Evolutionary conservation across 2,113 vertebrate genomes (phyloP), one percentile per base, ranked within the genome.

Genomic region (Speoplatyrhinus poulsoni): DNA sequence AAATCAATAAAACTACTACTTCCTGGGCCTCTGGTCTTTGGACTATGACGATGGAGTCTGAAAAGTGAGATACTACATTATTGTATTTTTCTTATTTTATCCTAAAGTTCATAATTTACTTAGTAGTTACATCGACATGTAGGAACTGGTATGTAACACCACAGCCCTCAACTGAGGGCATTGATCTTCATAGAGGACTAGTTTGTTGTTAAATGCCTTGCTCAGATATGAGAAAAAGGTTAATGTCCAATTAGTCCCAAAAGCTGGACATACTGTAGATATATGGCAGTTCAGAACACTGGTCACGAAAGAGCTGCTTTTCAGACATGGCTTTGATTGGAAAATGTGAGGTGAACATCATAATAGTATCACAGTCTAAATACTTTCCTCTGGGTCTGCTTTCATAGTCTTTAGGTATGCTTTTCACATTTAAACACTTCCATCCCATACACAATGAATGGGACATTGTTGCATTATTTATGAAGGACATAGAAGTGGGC

Each of bases 381-480:
- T 76, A 70, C 32, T 70, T 73, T 76, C 60, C 71, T 70, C 48
- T 41, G 26, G 47, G 54, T 84, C 87, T 90, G 87, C 62, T 89
- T 88, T 85, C 79, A 60, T 67, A 83, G 26, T 26, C 81, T 89
- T 72, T 11, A 7, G 63, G 70, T 79, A 77, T 15, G 12, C 62
- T 70, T 70, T 77, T 77, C 32, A 49, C 19, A 33, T 68, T 80
- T 64, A 70, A 80, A 67, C 62, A 50, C 75, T 72, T 67, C 82
- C 72, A 73, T 89, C 67, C 26, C 77, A 72, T 67, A 46, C 77
- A 70, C 3, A 73, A 76, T 67, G 17, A n/a, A 58, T 26, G 52
- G 64, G 61, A 60, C 63, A 68, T 65, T 81, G 69, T 70, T 78
- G 69, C 57, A 17, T 46, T 0, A 49, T 13, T 47, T 63, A 52